A percentile compares a stretch with the other conserved stretches of the same genome.
Evolutionary conservation across 2,113 vertebrate species (phyloP).

Genomic region (Oryzias curvinotus): DNA sequence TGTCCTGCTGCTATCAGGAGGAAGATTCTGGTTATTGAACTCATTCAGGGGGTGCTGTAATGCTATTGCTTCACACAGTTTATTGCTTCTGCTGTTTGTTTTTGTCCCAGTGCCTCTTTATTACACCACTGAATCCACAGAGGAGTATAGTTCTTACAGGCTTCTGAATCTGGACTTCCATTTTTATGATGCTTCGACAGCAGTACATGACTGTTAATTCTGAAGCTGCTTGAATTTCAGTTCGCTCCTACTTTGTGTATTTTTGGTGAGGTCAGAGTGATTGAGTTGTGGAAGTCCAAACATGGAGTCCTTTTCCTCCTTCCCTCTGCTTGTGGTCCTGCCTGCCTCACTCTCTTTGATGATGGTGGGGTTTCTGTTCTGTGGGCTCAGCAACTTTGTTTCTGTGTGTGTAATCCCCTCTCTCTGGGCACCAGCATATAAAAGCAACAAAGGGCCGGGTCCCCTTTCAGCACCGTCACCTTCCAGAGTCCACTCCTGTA

Average conservation of each 20-base stretch:
- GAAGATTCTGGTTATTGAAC: slow-evolving; percentile 29
- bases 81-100: slow-evolving; percentile 65
- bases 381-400: slow-evolving; percentile 79
- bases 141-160: slow-evolving; percentile 23
- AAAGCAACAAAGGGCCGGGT: slow-evolving; percentile 50
- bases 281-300: not conserved
- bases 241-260: not conserved
- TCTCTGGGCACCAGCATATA: slow-evolving; percentile 71
- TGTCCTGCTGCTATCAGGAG: slow-evolving; percentile 20
- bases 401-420: slow-evolving; percentile 73
- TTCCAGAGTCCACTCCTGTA: slow-evolving; percentile 60
- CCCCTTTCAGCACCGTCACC: slow-evolving; percentile 55
- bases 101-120: slow-evolving; percentile 30
- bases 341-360: slow-evolving; percentile 71
- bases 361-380: slow-evolving; percentile 81
- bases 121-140: slow-evolving; percentile 27
- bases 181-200: not conserved
- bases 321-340: slow-evolving; percentile 7
- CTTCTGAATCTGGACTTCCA: slow-evolving; percentile 12
- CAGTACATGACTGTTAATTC: not conserved
- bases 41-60: slow-evolving; percentile 28
- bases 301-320: slow-evolving; percentile 8
- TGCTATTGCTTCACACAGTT: slow-evolving; percentile 63
- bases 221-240: not conserved
- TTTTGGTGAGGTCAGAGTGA: not conserved